Evolutionary conservation across 2,888 invertebrate species (phyloP).

Genomic region (Lasioglossum vierecki): DNA sequence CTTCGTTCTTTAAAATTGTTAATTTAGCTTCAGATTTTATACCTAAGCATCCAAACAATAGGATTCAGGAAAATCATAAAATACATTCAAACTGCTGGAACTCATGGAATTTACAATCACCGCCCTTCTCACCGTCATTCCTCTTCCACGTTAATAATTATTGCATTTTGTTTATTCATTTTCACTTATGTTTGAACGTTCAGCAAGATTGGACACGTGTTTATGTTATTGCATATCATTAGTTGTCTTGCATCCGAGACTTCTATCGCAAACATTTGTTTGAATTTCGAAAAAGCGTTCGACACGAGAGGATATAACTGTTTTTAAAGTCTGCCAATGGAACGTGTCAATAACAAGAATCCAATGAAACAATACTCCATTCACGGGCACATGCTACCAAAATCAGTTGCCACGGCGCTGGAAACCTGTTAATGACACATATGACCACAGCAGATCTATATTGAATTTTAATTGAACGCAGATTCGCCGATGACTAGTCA

Average conservation of each 20-base stretch:
- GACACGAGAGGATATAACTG: not conserved
- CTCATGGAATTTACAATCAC: too few relatives aligned
- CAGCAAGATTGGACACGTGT: too few relatives aligned
- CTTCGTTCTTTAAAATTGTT: not conserved
- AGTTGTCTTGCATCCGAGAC: too few relatives aligned
- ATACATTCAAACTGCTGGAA: not conserved
- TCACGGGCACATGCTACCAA: not conserved
- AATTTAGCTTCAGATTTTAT: not conserved
- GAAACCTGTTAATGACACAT: not conserved
- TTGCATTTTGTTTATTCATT: too few relatives aligned
- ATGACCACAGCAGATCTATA: not conserved
- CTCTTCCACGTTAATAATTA: too few relatives aligned
- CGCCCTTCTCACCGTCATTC: too few relatives aligned
- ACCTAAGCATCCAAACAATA: not conserved
- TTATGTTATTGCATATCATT: too few relatives aligned
- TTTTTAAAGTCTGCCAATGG: not conserved
- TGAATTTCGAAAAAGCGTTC: not conserved
- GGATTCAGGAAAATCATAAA: not conserved
- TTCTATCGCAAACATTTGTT: not conserved
- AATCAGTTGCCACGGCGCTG: not conserved
- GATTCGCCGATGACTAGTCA: not conserved
- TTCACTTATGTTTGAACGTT: too few relatives aligned
- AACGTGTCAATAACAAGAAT: constrained; percentile 2
- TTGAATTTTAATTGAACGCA: constrained; percentile 6
- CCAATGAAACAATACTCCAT: not conserved